Percentiles rank a stretch among this genome's conserved stretches.
Evolutionary conservation across 1,140 invertebrate genomes (phyloP).

Genomic region (Arion vulgaris): DNA sequence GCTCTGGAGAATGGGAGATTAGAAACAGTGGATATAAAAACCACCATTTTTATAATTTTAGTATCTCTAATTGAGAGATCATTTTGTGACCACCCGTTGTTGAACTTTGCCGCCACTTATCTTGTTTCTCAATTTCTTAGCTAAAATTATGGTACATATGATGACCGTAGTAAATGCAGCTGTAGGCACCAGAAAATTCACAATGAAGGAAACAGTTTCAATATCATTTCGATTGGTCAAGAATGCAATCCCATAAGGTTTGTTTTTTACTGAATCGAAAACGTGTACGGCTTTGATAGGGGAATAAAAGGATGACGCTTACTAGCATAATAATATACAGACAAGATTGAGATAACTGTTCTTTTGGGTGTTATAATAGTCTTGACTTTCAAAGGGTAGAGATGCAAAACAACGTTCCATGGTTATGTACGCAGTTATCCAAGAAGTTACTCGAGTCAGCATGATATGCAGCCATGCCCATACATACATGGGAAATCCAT

Average conservation of each 20-base stretch:
- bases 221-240: slow-evolving; percentile 15
- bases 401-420: slow-evolving; percentile 28
- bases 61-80: neutral
- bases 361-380: slow-evolving; percentile 4
- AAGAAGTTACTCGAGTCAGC: neutral
- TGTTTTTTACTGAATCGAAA: neutral
- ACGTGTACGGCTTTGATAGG: neutral
- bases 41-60: slow-evolving; percentile 24
- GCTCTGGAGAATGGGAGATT: slow-evolving; percentile 11
- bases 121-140: neutral
- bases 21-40: slow-evolving; percentile 15
- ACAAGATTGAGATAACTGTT: neutral
- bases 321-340: neutral
- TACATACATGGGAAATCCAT: neutral
- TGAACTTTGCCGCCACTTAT: neutral
- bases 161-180: slow-evolving; percentile 8
- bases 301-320: slow-evolving; percentile 15
- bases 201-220: slow-evolving; percentile 1
- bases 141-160: slow-evolving; percentile 11
- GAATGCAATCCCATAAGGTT: neutral
- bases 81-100: neutral
- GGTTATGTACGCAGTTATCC: slow-evolving; percentile 14
- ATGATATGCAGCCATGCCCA: slow-evolving; percentile 18
- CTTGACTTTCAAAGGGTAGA: slow-evolving; percentile 25
- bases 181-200: neutral